These are phyloP conservation scores for Pterocles burchelli DNA, from an alignment of 2,113 vertebrate species.

Conservation along the genomic window DNA sequence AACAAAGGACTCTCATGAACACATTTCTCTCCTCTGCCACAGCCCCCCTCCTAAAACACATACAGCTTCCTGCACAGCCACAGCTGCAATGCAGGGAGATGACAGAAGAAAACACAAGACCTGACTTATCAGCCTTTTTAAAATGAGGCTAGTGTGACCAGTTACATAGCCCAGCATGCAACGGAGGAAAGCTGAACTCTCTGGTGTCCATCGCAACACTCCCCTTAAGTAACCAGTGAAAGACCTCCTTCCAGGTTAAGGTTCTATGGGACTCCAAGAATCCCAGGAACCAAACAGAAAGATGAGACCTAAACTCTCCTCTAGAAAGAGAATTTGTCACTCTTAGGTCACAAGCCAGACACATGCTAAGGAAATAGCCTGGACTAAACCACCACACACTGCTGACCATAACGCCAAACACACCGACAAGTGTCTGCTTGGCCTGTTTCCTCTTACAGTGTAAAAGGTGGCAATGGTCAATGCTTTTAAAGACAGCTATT, in stretches of 20 bases:
- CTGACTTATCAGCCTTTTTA: background rate
- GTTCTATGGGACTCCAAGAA: background rate
- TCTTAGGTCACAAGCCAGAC: background rate
- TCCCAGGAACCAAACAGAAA: background rate
- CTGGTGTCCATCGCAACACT: background rate
- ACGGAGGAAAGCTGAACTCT: background rate
- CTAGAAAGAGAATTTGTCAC: background rate
- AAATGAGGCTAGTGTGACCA: background rate
- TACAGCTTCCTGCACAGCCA: background rate
- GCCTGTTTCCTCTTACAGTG: background rate
- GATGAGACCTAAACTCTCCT: background rate
- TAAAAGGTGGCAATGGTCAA: background rate
- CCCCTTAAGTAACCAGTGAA: background rate
- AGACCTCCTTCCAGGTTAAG: background rate
- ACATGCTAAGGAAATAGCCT: rapidly evolving
- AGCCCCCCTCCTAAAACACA: background rate
- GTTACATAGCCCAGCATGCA: rapidly evolving
- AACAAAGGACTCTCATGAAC: background rate
- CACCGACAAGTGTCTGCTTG: background rate
- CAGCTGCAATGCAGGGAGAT: background rate
- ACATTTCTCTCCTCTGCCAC: background rate
- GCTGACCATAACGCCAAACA: background rate
- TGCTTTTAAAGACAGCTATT: background rate
- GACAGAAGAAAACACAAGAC: background rate
- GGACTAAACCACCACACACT: background rate